These are phyloP conservation scores for Peromyscus aztecus DNA, from an alignment of 2,797 vertebrate genomes.

Conservation along the genomic window DNA sequence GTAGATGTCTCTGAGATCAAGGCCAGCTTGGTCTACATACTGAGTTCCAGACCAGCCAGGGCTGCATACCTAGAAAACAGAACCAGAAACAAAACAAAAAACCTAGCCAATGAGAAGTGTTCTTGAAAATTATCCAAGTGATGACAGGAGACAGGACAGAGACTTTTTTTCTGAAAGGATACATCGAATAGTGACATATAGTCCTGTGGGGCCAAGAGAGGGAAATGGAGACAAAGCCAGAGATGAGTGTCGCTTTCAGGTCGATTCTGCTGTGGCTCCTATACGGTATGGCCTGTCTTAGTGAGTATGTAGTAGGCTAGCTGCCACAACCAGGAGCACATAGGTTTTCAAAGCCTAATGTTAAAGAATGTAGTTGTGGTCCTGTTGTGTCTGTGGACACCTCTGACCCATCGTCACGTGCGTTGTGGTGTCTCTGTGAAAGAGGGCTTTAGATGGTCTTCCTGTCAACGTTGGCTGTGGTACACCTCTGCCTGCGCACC, in stretches of 20 bases:
- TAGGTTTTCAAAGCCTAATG: not conserved
- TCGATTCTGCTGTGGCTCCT: not conserved
- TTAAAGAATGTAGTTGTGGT: not conserved
- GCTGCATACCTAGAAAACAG: not conserved
- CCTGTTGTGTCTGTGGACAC: rapidly evolving
- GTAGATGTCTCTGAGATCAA: not conserved
- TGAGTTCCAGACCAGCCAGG: not conserved
- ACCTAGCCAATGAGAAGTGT: not conserved
- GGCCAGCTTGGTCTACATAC: not conserved
- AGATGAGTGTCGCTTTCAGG: not conserved
- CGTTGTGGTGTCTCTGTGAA: not conserved
- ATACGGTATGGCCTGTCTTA: not conserved
- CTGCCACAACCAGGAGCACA: not conserved
- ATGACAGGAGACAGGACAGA: not conserved
- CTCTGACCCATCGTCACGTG: not conserved
- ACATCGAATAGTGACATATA: not conserved
- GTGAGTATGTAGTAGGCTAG: not conserved
- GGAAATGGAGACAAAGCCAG: not conserved
- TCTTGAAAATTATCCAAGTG: not conserved
- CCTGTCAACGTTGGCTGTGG: too few relatives aligned
- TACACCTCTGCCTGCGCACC: not conserved
- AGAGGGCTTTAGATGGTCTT: not conserved
- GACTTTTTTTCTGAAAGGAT: not conserved
- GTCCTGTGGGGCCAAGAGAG: not conserved
- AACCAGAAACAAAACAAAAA: too few relatives aligned